phyloP scores from a whole-genome alignment of 2,113 vertebrate species.

The Nesoenas mayeri region DNA sequence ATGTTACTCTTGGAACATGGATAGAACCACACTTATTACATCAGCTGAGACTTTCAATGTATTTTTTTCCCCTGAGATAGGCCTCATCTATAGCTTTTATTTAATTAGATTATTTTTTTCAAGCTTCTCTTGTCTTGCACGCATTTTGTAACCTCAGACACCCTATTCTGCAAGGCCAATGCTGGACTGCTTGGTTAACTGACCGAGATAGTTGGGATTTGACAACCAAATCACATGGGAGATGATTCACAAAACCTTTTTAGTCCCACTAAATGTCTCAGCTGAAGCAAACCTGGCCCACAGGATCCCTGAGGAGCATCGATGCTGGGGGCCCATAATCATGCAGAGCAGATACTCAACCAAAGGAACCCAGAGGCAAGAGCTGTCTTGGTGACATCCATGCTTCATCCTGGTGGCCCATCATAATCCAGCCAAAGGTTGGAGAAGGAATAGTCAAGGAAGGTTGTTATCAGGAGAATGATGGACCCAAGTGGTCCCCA shows the following conservation, averaged over 20 bases:
- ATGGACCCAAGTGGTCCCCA: background rate
- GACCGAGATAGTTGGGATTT: background rate
- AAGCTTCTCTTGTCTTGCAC: background rate
- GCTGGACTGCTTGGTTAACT: background rate
- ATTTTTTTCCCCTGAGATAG: background rate
- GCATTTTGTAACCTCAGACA: background rate
- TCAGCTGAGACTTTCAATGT: background rate
- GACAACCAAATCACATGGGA: background rate
- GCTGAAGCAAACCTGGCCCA: background rate
- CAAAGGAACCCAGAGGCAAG: accelerated
- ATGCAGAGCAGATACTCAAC: background rate
- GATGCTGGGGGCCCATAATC: background rate
- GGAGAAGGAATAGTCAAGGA: no score
- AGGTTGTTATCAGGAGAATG: background rate
- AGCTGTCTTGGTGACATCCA: background rate
- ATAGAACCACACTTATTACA: no score
- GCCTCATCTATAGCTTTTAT: background rate
- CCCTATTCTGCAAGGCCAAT: accelerated
- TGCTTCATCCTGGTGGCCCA: background rate
- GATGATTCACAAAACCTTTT: background rate
- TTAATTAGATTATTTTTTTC: no score
- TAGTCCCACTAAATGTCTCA: background rate
- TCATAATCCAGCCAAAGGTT: background rate
- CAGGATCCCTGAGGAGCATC: accelerated
- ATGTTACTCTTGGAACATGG: accelerated